phyloP scores from a whole-genome alignment of 2,797 vertebrate genomes.

The Sebastes reedi region DNA sequence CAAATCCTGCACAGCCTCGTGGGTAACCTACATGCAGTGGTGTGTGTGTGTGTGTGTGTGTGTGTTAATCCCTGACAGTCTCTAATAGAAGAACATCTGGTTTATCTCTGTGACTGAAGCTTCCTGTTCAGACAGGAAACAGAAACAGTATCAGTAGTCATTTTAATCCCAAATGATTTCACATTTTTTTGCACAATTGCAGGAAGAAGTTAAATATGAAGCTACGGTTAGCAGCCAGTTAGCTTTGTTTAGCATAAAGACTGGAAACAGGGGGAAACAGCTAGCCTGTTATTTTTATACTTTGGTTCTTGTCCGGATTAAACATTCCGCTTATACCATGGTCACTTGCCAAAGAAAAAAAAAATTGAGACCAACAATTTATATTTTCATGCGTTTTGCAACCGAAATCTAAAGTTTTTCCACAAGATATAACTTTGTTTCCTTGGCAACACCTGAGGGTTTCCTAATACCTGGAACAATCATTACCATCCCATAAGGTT shows the following conservation, averaged over 20 bases:
- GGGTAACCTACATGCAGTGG: conserved; percentile 62
- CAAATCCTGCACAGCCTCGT: conserved; percentile 59
- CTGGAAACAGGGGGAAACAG: neutral
- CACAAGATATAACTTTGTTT: too few relatives aligned
- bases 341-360: too few relatives aligned
- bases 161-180: neutral
- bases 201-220: neutral
- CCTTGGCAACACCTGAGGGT: too few relatives aligned
- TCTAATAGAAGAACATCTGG: conserved; percentile 64
- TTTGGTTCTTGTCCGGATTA: neutral
- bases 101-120: conserved; percentile 42
- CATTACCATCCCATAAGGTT: too few relatives aligned
- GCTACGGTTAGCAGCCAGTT: neutral
- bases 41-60: neutral
- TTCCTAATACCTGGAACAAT: too few relatives aligned
- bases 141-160: neutral
- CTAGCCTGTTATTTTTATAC: neutral
- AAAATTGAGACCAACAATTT: too few relatives aligned
- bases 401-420: too few relatives aligned
- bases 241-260: neutral
- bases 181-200: neutral
- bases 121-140: conserved; percentile 28
- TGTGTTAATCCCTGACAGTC: conserved; percentile 48
- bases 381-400: too few relatives aligned
- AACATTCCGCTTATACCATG: fast-evolving